Conservation (phyloP, 2,113 vertebrate species). For the Antechinus flavipes region DNA sequence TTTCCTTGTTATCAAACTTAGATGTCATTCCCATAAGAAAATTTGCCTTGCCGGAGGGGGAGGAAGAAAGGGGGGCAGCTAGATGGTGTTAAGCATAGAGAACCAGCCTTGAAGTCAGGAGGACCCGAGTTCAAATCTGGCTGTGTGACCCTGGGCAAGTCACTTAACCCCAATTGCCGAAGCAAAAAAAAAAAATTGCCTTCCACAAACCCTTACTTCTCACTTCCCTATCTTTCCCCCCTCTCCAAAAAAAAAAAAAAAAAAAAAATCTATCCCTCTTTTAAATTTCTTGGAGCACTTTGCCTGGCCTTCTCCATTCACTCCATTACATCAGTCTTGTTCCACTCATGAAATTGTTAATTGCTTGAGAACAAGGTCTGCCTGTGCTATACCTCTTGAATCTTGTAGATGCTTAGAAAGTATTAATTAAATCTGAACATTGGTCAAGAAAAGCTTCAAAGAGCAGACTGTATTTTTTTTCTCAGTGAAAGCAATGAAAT, state of each 20-base stretch:
- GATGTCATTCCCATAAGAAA: not conserved
- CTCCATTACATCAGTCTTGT: not conserved
- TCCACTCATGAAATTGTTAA: not conserved
- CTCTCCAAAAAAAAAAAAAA: too few relatives aligned
- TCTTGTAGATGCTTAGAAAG: not conserved
- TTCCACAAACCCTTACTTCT: not conserved
- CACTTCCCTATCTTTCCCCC: too few relatives aligned
- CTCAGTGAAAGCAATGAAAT: not conserved
- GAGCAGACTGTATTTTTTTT: not conserved
- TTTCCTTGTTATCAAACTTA: not conserved
- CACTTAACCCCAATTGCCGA: too few relatives aligned
- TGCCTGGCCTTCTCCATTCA: not conserved
- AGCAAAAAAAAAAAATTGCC: too few relatives aligned
- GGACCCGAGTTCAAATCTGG: too few relatives aligned
- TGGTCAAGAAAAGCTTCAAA: not conserved
- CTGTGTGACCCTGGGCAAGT: too few relatives aligned
- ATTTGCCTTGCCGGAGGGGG: too few relatives aligned
- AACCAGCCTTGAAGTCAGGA: too few relatives aligned
- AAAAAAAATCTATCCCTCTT: not conserved
- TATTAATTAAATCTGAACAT: not conserved
- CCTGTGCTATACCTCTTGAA: not conserved
- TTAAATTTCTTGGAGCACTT: not conserved
- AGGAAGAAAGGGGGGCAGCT: too few relatives aligned
- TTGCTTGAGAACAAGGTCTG: not conserved
- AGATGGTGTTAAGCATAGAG: too few relatives aligned